These are phyloP conservation scores for Allacma fusca DNA, from an alignment of 2,888 invertebrate species.

Conservation along the genomic window DNA sequence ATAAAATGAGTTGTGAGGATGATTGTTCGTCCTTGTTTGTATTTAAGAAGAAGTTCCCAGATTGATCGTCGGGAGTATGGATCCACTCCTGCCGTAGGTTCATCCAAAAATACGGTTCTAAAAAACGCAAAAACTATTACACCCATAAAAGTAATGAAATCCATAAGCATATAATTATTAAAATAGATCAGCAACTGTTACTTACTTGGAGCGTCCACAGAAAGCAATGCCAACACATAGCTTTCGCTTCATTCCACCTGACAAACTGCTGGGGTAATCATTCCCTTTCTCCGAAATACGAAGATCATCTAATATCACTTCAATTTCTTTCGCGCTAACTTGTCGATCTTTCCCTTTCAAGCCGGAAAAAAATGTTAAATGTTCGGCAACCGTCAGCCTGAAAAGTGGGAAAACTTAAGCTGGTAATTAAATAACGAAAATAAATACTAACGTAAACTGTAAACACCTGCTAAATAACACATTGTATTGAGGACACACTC, in stretches of 20 bases:
- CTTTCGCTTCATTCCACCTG: constrained; percentile 89
- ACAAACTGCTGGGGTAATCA: constrained; percentile 73
- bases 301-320: constrained; percentile 73
- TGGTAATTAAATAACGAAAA: background rate
- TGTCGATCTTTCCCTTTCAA: constrained; percentile 64
- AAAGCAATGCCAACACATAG: constrained; percentile 89
- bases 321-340: constrained; percentile 64
- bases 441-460: background rate
- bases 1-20: constrained; percentile 86
- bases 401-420: background rate
- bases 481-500: constrained; percentile 88
- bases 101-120: constrained; percentile 77
- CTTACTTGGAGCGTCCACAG: constrained; percentile 73
- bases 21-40: constrained; percentile 78
- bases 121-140: no score
- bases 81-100: constrained; percentile 88
- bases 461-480: constrained; percentile 73
- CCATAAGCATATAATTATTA: no score
- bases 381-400: constrained; percentile 35
- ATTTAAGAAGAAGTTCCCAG: constrained; percentile 77
- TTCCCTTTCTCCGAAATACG: constrained; percentile 72
- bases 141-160: no score
- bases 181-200: background rate
- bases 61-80: constrained; percentile 82
- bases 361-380: constrained; percentile 24